A percentile compares a stretch with the other conserved stretches of the same genome.
phyloP scores from a whole-genome alignment of 2,113 vertebrate species.

The Gambusia holbrooki region DNA sequence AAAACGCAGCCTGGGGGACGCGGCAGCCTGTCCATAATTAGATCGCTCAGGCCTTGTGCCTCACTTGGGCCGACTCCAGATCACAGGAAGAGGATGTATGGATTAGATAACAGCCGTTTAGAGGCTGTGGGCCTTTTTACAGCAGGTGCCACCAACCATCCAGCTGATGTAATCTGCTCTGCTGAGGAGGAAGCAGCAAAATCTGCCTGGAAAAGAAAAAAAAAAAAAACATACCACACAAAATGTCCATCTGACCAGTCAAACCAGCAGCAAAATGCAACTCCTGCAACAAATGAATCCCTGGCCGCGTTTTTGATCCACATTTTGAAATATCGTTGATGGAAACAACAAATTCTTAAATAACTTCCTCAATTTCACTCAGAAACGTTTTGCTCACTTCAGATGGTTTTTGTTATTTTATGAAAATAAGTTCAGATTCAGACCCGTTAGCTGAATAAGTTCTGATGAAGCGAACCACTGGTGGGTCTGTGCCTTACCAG shows the following conservation, averaged over 20 bases:
- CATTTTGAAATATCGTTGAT: too few species aligned
- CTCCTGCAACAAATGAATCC: background rate
- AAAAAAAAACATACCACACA: background rate
- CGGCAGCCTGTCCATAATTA: constrained; percentile 61
- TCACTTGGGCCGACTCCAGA: constrained; percentile 54
- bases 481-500: too few species aligned
- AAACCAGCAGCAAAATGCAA: too few species aligned
- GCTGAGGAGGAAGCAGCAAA: constrained; percentile 20
- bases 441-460: too few species aligned
- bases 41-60: constrained; percentile 58
- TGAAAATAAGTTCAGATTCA: too few species aligned
- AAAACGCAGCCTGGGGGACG: constrained; percentile 63
- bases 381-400: too few species aligned
- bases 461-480: too few species aligned
- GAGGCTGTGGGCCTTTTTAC: constrained; percentile 37
- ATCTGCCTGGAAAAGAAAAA: constrained; percentile 2
- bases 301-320: too few species aligned
- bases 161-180: constrained; percentile 27
- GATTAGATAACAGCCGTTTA: constrained; percentile 75
- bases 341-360: too few species aligned
- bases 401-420: too few species aligned
- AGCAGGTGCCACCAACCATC: constrained; percentile 28
- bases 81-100: constrained; percentile 68
- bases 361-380: too few species aligned
- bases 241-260: background rate